Evolutionary conservation across 2,797 vertebrate genomes (phyloP).

Genomic region (Poeciliopsis turneri): DNA sequence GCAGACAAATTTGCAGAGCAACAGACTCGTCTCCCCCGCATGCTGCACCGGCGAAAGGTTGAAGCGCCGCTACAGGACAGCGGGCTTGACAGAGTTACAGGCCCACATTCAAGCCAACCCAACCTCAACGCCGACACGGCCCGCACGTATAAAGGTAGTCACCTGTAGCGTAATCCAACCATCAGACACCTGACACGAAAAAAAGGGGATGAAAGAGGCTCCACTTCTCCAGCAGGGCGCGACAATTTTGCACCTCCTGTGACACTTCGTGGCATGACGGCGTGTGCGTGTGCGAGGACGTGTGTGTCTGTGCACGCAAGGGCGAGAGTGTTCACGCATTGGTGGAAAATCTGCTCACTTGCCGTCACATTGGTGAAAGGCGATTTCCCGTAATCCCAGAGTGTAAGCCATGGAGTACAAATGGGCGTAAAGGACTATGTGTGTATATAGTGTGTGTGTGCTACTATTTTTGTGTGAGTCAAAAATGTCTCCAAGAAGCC

Average conservation of each 20-base stretch:
- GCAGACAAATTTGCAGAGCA: constrained; percentile 29
- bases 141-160: constrained; percentile 28
- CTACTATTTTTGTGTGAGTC: constrained; percentile 25
- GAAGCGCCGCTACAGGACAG: constrained; percentile 4
- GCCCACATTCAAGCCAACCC: constrained; percentile 11
- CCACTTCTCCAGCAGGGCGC: constrained; percentile 54
- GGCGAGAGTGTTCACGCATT: constrained; percentile 47
- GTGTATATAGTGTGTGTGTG: constrained; percentile 32
- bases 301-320: constrained; percentile 26
- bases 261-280: constrained; percentile 39
- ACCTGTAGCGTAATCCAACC: constrained; percentile 49
- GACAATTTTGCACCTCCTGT: constrained; percentile 53
- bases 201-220: constrained; percentile 56
- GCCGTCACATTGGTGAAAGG: constrained; percentile 72
- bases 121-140: constrained; percentile 17
- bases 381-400: constrained; percentile 81
- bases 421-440: constrained; percentile 74
- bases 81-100: constrained; percentile 3
- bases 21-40: constrained; percentile 37
- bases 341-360: constrained; percentile 67
- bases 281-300: constrained; percentile 37
- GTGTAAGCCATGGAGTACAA: constrained; percentile 80
- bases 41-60: constrained; percentile 20
- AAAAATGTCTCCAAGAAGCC: constrained; percentile 57
- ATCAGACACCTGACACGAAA: constrained; percentile 47